Base-by-base conservation (phyloP, 2,113 vertebrate genomes). In the Paramisgurnus dabryanus region DNA sequence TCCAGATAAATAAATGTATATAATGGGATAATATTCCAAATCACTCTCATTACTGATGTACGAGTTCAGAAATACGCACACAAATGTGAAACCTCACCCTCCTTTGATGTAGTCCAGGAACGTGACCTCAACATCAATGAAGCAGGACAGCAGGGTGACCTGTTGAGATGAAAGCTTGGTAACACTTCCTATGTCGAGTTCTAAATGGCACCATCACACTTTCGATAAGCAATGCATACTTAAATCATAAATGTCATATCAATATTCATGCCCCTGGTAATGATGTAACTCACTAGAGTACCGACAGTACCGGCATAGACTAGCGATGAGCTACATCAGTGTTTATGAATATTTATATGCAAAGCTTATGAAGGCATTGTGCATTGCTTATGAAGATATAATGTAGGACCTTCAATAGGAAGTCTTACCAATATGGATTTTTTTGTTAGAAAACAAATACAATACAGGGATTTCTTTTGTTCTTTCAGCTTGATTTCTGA, bases 51-150 rank as follows among this genome's bases (percentile, higher is more conserved):
- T 53, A 50, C 18, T 47, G 49, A 15, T 6, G 50, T 40, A 15
- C 12, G 53, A 50, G 4, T 10, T 34, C 27, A 34, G 27, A 34
- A 2, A 34, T 34, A 34, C 3, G 27, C 3, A 18, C 41, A 43
- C 45, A 47, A 13, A 72, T 9, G 47, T 50, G 15, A 1, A 49
- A 6, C 57, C 97, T 93, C 88, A 99, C 98, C 98, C 98, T 91
- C 98, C 98, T 92, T 96, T 95, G 91, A 99, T 98, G 90, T 96
- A 99, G 92, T 99, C 97, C 87, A 99, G 93, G 91, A 99, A 99
- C 85, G 98, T 97, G 85, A 97, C 95, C 90, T 99, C 98, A 12
- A 95, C 96, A 93, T 99, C 96, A 87, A 99, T 95, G 88, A 97
- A 90, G 91, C 98, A 99, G 87, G 98, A 99, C 86, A 99, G 93